Evolutionary conservation across 2,888 invertebrate species (phyloP).

Genomic region (Cenopis cana): DNA sequence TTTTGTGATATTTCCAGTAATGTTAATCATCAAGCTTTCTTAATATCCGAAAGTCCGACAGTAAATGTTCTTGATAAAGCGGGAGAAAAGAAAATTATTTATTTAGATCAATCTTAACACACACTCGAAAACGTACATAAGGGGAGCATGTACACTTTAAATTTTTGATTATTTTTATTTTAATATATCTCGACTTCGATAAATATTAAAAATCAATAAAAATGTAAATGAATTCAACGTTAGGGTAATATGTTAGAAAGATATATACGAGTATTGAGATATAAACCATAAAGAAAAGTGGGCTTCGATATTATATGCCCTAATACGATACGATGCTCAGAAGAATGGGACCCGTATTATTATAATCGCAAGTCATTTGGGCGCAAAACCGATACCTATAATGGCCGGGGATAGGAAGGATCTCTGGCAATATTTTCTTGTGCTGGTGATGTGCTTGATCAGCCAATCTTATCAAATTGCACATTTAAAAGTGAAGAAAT

Average conservation of each 20-base stretch:
- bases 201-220: slow-evolving; percentile 3
- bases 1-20: no score
- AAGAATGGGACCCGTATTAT: slow-evolving; percentile 39
- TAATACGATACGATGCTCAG: slow-evolving; percentile 31
- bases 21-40: no score
- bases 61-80: no score
- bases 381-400: slow-evolving; percentile 32
- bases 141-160: no score
- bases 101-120: no score
- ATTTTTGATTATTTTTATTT: background rate
- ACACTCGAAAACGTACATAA: no score
- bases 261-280: slow-evolving; percentile 33
- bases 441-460: no score
- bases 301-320: slow-evolving; percentile 29
- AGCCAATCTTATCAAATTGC: background rate
- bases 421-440: slow-evolving; percentile 13
- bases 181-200: background rate
- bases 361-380: slow-evolving; percentile 34
- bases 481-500: background rate
- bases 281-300: slow-evolving; percentile 25
- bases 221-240: slow-evolving; percentile 17
- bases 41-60: no score
- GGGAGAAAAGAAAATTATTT: no score
- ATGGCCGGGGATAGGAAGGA: slow-evolving; percentile 6
- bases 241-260: slow-evolving; percentile 17